Evolutionary conservation across 1,140 invertebrate species (phyloP).

Genomic region (Acromyrmex heyeri): DNA sequence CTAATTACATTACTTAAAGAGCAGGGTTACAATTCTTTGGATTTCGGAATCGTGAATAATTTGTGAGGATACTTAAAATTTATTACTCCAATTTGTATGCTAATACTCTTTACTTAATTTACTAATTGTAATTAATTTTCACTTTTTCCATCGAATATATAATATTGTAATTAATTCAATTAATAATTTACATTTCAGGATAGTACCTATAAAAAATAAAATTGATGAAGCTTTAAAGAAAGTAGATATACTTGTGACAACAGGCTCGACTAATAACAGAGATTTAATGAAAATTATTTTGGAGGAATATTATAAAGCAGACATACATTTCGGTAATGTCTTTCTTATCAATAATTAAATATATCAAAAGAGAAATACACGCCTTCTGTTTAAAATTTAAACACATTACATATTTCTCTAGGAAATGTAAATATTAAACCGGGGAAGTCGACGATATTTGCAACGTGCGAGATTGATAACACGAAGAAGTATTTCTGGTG

Average conservation of each 20-base stretch:
- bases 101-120: conserved; percentile 1
- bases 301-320: conserved; percentile 91
- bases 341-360: conserved; percentile 17
- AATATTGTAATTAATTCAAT: not conserved
- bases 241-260: conserved; percentile 89
- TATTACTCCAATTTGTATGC: not conserved
- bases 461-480: conserved; percentile 90
- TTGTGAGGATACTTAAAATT: conserved; percentile 85
- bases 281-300: conserved; percentile 96
- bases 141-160: not conserved
- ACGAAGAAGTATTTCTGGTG: conserved; percentile 94
- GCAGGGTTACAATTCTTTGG: conserved; percentile 87
- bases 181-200: conserved; percentile 83
- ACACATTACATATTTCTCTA: conserved; percentile 37
- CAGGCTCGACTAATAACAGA: conserved; percentile 91
- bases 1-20: conserved; percentile 91
- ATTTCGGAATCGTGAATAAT: conserved; percentile 91
- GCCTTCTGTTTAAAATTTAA: not conserved
- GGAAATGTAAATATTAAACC: conserved; percentile 97
- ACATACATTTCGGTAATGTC: conserved; percentile 93
- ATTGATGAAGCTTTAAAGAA: conserved; percentile 88
- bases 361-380: not conserved
- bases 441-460: conserved; percentile 98
- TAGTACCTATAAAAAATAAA: conserved; percentile 87
- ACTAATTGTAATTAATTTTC: not conserved